Evolutionary conservation across 2,888 invertebrate genomes (phyloP).

Genomic region (Zeuzera pyrina): DNA sequence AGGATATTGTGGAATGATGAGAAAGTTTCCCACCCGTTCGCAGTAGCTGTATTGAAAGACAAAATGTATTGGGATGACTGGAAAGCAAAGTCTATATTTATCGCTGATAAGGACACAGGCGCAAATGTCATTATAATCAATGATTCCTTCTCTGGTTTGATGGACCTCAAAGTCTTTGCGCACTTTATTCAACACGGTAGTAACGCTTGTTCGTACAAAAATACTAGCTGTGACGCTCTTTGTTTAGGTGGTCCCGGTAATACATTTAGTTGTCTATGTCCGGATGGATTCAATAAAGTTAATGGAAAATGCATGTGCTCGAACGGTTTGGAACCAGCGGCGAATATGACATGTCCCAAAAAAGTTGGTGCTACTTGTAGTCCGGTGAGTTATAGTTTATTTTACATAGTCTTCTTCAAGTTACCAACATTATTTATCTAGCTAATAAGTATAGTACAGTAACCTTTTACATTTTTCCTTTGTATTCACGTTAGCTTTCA

Average conservation of each 20-base stretch:
- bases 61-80: conserved; percentile 93
- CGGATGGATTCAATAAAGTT: conserved; percentile 77
- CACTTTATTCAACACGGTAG: conserved; percentile 82
- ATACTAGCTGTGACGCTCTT: conserved; percentile 79
- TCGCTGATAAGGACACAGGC: conserved; percentile 85
- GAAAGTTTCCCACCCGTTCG: conserved; percentile 86
- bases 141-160: conserved; percentile 78
- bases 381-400: conserved; percentile 36
- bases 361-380: conserved; percentile 73
- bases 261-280: conserved; percentile 82
- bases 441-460: conserved; percentile 5
- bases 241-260: conserved; percentile 84
- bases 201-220: conserved; percentile 77
- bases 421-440: background rate
- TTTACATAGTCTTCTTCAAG: background rate
- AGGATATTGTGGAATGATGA: conserved; percentile 77
- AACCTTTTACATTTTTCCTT: background rate
- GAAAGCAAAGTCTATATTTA: conserved; percentile 84
- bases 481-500: no score
- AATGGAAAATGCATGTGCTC: conserved; percentile 83
- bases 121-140: conserved; percentile 73
- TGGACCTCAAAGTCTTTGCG: conserved; percentile 87
- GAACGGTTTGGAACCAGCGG: conserved; percentile 74
- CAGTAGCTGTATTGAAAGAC: conserved; percentile 88
- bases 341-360: conserved; percentile 81